Conservation (phyloP, 2,113 vertebrate genomes). For the Xenotilapia longispinis region DNA sequence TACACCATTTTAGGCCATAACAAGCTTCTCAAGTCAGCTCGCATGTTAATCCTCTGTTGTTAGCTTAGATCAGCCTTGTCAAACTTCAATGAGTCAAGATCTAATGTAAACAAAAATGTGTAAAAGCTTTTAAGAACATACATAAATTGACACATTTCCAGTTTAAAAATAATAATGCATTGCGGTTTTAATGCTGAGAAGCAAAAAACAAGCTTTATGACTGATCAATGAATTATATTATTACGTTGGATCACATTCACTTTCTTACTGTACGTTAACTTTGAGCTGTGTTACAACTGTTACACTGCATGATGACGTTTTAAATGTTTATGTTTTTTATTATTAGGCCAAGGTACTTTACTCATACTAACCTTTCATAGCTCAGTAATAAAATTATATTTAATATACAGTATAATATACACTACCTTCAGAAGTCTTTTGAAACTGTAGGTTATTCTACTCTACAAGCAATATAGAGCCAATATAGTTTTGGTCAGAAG, state of each 20-base stretch:
- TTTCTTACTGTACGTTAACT: background rate
- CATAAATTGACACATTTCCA: background rate
- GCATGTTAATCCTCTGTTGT: background rate
- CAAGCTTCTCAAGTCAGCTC: background rate
- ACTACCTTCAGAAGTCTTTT: background rate
- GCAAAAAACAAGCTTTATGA: background rate
- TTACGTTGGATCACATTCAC: background rate
- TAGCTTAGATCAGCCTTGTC: background rate
- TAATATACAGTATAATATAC: background rate
- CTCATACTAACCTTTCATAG: background rate
- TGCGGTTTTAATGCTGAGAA: background rate
- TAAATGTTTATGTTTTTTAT: background rate
- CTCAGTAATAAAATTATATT: background rate
- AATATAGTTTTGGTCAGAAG: background rate
- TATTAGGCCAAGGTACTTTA: background rate
- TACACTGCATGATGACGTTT: background rate
- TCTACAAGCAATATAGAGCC: background rate
- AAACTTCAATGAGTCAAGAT: background rate
- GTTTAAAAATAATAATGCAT: background rate
- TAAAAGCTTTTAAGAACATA: background rate
- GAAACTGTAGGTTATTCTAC: background rate
- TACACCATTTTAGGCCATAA: conserved; percentile 6
- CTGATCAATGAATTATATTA: background rate
- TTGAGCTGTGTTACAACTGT: background rate
- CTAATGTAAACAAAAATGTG: background rate